Conservation (phyloP, 2,797 vertebrate species). For the Lacerta agilis region DNA sequence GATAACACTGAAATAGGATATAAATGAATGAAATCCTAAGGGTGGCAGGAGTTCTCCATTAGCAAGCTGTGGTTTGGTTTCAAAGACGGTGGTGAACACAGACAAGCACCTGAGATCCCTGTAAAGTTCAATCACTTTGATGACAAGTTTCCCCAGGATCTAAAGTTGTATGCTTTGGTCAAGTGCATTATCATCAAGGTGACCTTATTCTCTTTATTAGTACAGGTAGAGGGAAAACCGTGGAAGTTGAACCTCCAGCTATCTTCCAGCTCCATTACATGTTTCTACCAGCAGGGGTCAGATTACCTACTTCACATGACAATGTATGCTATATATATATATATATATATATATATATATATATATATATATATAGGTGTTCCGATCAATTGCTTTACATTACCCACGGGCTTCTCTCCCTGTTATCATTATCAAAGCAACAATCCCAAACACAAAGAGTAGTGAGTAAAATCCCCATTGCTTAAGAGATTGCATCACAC, state of each 20-base stretch:
- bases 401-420: background rate
- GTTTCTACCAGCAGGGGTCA: constrained; percentile 38
- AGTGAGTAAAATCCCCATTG: background rate
- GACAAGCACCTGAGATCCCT: background rate
- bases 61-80: background rate
- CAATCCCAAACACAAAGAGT: too few relatives aligned
- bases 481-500: background rate
- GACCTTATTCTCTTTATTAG: background rate
- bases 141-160: background rate
- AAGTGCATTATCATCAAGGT: constrained; percentile 25
- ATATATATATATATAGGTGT: too few relatives aligned
- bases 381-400: background rate
- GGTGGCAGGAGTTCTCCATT: background rate
- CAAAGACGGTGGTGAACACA: background rate
- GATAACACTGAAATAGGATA: constrained; percentile 3
- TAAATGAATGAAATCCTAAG: constrained; percentile 33
- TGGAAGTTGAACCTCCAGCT: background rate
- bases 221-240: background rate
- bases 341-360: too few relatives aligned
- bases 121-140: background rate
- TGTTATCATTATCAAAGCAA: background rate
- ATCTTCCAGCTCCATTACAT: accelerated
- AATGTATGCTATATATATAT: background rate
- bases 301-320: constrained; percentile 15
- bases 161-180: background rate